Base-by-base conservation (phyloP, 2,797 vertebrate species). In the Sebastes goodei region DNA sequence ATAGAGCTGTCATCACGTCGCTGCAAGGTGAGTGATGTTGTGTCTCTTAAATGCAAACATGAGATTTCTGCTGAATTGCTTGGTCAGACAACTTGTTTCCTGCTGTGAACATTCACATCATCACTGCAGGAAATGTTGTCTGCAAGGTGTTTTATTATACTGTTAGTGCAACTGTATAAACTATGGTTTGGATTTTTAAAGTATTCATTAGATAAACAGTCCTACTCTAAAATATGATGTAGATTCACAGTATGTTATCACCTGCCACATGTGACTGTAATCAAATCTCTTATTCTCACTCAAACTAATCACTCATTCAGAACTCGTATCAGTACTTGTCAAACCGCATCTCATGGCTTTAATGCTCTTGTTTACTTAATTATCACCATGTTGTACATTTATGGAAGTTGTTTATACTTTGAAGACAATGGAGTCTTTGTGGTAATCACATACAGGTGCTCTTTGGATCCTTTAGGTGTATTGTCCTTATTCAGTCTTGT, bases 11-110 rank as follows among this genome's bases (percentile, higher is more conserved):
- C 86, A 89, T 70, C 86, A 49, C 80, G 56, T 76, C 86, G 66
- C 75, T 86, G 71, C 82, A 71, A 87, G 93, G 92, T 94, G 86
- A 93, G 90, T 92, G 64, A 84, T 86, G 52, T 21, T 78, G 15
- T 59, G 61, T 64, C 17, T n/a, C 38, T 65, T 23, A 42, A 11
- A 73, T 57, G 30, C n/a, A 66, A 79, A 78, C 1, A 80, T 49
- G 21, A 52, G 32, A 70, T 81, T 55, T 49, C 2, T 49, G 59
- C 10, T 38, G 2, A 23, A 52, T 59, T 72, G 10, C 59, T n/a
- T 17, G 4, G 30, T 64, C 17, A 23, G 7, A 35, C 0, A 68
- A 66, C 1, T 21, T 2, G 7, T 23, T 76, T 76, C 3, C 1
- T 69, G 12, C 3, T 15, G 8, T 30, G 11, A 46, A 55, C 15